phyloP scores from a whole-genome alignment of 2,888 invertebrate species.

The Adelphocoris suturalis region DNA sequence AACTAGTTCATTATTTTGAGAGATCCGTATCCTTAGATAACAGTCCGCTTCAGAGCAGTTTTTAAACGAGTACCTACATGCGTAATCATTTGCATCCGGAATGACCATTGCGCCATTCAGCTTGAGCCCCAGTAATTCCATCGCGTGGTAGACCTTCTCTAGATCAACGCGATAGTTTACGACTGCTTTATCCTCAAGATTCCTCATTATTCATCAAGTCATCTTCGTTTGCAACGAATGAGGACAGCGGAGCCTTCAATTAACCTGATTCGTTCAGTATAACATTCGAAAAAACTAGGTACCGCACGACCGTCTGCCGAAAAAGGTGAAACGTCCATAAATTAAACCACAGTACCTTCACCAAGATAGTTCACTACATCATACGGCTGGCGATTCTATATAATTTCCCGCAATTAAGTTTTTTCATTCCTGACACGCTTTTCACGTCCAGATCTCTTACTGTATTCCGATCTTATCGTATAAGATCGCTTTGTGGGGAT shows the following conservation, averaged over 20 bases:
- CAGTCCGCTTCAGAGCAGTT: neutral
- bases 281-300: conserved; percentile 1
- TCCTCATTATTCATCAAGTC: conserved; percentile 28
- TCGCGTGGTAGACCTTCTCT: conserved; percentile 35
- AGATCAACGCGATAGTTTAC: conserved; percentile 43
- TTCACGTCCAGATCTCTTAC: neutral
- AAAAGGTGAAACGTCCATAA: conserved; percentile 33
- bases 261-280: neutral
- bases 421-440: neutral
- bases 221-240: neutral
- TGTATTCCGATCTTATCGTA: neutral
- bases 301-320: neutral
- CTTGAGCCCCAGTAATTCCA: neutral
- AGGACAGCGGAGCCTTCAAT: neutral
- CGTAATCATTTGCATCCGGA: conserved; percentile 34
- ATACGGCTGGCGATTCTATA: conserved; percentile 22
- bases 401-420: conserved; percentile 28
- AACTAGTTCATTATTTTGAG: neutral
- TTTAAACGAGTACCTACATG: neutral
- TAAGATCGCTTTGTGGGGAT: neutral
- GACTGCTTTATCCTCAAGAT: neutral
- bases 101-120: conserved; percentile 4
- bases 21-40: neutral
- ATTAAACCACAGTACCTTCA: neutral
- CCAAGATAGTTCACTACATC: neutral